Conservation (phyloP, 2,797 vertebrate species). For the Pyrocephalus nanus region DNA sequence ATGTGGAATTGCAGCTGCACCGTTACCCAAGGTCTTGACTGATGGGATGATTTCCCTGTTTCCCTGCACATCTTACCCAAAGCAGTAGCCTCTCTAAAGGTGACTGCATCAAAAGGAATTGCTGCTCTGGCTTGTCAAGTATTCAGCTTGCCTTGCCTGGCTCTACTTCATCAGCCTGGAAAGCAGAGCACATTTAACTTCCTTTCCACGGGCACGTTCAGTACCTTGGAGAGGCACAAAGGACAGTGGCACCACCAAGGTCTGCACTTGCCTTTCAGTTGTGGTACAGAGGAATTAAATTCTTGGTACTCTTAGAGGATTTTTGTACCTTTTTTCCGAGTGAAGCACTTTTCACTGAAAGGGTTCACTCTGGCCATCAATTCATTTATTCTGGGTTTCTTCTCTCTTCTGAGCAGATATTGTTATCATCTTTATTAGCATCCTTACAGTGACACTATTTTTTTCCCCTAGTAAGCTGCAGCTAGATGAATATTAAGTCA, state of each 20-base stretch:
- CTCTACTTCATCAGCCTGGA: not conserved
- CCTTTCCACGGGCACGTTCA: not conserved
- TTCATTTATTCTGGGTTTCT: not conserved
- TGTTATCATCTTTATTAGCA: not conserved
- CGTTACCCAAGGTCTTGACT: not conserved
- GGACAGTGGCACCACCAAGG: not conserved
- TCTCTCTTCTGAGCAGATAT: not conserved
- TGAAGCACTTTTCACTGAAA: not conserved
- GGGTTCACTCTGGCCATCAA: not conserved
- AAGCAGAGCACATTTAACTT: not conserved
- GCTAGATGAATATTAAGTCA: not conserved
- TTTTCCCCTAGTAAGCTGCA: not conserved
- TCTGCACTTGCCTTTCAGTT: slow-evolving; percentile 7
- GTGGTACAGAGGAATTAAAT: not conserved
- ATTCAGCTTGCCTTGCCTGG: not conserved
- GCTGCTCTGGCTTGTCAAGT: not conserved
- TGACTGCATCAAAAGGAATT: slow-evolving; percentile 23
- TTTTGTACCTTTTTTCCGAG: not conserved
- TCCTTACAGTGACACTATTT: not conserved
- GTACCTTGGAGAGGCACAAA: not conserved
- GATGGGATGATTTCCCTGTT: not conserved
- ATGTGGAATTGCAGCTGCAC: not conserved
- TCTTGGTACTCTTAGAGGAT: not conserved
- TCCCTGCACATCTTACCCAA: not conserved
- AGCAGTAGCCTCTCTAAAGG: slow-evolving; percentile 20